Conservation (phyloP, 1,140 invertebrate species). For the Marisa cornuarietis region DNA sequence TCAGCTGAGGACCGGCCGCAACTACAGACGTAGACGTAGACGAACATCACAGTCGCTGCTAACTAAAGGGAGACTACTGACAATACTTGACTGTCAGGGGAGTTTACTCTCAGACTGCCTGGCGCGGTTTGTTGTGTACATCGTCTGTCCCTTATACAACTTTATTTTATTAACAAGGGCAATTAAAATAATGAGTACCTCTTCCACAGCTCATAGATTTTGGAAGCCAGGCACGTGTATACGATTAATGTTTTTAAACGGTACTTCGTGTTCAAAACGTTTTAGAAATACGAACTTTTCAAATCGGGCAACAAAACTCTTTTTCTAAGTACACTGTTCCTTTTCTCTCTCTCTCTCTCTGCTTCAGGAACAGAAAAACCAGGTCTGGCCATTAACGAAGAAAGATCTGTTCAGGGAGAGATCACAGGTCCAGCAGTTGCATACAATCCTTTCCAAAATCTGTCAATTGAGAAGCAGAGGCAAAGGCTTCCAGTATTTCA, state of each 20-base stretch:
- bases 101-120: not conserved
- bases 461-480: slow-evolving; percentile 83
- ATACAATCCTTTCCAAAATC: slow-evolving; percentile 77
- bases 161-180: no score
- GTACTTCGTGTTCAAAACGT: no score
- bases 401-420: slow-evolving; percentile 38
- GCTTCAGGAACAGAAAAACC: slow-evolving; percentile 45
- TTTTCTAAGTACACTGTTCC: not conserved
- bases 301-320: no score
- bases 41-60: no score
- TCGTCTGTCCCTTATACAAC: no score
- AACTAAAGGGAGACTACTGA: not conserved
- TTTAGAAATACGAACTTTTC: no score
- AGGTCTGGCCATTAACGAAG: slow-evolving; percentile 42
- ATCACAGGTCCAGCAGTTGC: slow-evolving; percentile 32
- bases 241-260: not conserved
- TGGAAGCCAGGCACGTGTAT: slow-evolving; percentile 32
- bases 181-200: not conserved
- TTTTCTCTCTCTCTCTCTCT: not conserved
- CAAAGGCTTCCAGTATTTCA: slow-evolving; percentile 80
- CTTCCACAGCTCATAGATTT: slow-evolving; percentile 17
- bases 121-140: not conserved
- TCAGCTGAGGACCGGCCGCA: no score
- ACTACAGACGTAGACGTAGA: no score
- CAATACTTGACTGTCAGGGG: not conserved